Evolutionary conservation across 2,888 invertebrate genomes (phyloP), one percentile per base, ranked within the genome.

Genomic region (Argynnis bischoffii): DNA sequence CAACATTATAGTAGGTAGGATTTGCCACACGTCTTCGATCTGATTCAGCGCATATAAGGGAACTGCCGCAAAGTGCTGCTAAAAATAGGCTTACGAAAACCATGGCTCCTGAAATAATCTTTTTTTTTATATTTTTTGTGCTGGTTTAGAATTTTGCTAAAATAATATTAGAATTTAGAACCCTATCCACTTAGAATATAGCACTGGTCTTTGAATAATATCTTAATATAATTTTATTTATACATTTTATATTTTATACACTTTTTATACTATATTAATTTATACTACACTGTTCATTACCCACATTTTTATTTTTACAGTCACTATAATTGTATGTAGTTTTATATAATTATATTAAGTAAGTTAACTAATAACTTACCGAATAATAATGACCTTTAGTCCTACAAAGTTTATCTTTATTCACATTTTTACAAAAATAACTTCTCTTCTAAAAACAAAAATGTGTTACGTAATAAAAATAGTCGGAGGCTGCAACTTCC

Each of bases 1-100:
- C 98, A 70, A 98, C 97, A 81, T 97, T 97, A 87, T 96, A 98
- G 76, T 94, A 94, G 15, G 94, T 94, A 31, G 95, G 95, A 85
- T 96, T 96, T 66, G 94, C 87, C 68, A 86, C 88, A 3, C 89
- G 79, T 5, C 89, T 79, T 13, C 86, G 79, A 72, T 90, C 90
- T 47, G 83, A 84, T 53, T 90, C 88, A 3, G 87, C 90, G 2
- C 76, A 68, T 8, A 75, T 75, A 15, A 72, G 61, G n/a, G 74
- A 64, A 35, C 78, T 73, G 65, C 71, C 72, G 41, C 67, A 51
- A 14, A 77, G 35, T 18, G 51, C 50, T 41, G 78, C 67, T n/a
- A 83, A 26, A 3, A 83, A 46, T 46, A 83, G 56, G 70, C 75
- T 66, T 18, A 66, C 63, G 81, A 80, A 79, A 84, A 84, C 85